A percentile compares a stretch with the other conserved stretches of the same genome.
Conservation (phyloP, 2,888 invertebrate species). For the Alloplasta piceator region DNA sequence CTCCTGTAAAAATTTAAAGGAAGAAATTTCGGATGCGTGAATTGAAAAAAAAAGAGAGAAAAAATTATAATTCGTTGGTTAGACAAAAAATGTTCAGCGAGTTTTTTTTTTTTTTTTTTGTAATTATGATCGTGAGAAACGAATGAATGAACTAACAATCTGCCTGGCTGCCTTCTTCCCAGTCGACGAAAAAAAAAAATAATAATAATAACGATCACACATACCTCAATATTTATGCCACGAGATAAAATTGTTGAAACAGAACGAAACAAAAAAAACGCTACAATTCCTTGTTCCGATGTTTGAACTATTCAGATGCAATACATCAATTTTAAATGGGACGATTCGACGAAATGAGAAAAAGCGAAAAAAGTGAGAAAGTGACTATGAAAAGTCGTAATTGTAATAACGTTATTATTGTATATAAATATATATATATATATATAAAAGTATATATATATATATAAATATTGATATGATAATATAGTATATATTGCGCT, state of each 20-base stretch:
- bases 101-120: not conserved
- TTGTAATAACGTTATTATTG: constrained; percentile 62
- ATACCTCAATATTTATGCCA: constrained; percentile 35
- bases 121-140: not conserved
- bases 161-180: constrained; percentile 64
- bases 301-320: constrained; percentile 19
- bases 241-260: constrained; percentile 1
- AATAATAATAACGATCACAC: constrained; percentile 35
- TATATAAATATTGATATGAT: constrained; percentile 64
- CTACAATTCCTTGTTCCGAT: constrained; percentile 25
- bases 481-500: constrained; percentile 65
- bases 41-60: constrained; percentile 12
- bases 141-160: constrained; percentile 47
- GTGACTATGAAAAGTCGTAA: constrained; percentile 25
- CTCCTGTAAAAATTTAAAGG: constrained; percentile 51
- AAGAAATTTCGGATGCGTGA: constrained; percentile 14
- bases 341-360: constrained; percentile 19
- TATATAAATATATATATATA: constrained; percentile 60
- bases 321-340: constrained; percentile 25
- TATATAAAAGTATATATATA: constrained; percentile 63
- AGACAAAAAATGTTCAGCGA: constrained; percentile 31
- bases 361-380: constrained; percentile 11
- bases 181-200: constrained; percentile 43
- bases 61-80: constrained; percentile 23
- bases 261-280: constrained; percentile 4